Evolutionary conservation across 2,888 invertebrate species (phyloP), one percentile per base, ranked within the genome.

Genomic region (Heliconius ismenius): DNA sequence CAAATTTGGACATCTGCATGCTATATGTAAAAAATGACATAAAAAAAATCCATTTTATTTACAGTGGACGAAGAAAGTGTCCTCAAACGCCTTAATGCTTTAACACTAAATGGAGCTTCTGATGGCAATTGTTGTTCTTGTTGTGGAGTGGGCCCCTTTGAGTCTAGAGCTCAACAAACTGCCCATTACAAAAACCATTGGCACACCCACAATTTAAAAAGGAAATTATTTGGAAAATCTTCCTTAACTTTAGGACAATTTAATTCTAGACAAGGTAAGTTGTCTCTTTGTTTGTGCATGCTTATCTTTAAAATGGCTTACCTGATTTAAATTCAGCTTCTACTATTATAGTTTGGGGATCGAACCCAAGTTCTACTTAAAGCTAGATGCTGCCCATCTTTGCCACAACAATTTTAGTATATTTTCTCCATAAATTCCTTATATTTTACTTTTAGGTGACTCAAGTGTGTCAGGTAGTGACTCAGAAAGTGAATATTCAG

Each of bases 161-260:
- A 94, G 43, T 92, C 95, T 72, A 87, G 95, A 69, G 90, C 91
- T 0, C 95, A 96, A 77, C 97, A 97, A 88, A 95, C 96, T 24
- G 94, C 96, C 10, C 98, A 98, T 87, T 98, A 97, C 85, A 97
- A 97, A 85, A 91, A 97, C 60, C 98, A 98, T 86, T 98, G 97
- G 97, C 98, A 98, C 87, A 95, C 97, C 4, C 97, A 97, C 84
- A 98, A 98, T 89, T 90, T 98, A 62, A 97, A 97, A 84, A 95
- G 96, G 81, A 96, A 96, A 80, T 87, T 97, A 18, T 95, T 95
- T 81, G 96, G 96, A 3, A 93, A 91, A 78, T 76, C 85, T 32
- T 78, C 94, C 6, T 82, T 94, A 11, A 85, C 91, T 0, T 82
- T 93, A 2, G 90, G 90, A 70, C 90, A 94, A 79, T 94, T 92